These are phyloP conservation scores for Platygyra sinensis DNA, from an alignment of 64 coral and sea anemone genomes.

Conservation along the genomic window DNA sequence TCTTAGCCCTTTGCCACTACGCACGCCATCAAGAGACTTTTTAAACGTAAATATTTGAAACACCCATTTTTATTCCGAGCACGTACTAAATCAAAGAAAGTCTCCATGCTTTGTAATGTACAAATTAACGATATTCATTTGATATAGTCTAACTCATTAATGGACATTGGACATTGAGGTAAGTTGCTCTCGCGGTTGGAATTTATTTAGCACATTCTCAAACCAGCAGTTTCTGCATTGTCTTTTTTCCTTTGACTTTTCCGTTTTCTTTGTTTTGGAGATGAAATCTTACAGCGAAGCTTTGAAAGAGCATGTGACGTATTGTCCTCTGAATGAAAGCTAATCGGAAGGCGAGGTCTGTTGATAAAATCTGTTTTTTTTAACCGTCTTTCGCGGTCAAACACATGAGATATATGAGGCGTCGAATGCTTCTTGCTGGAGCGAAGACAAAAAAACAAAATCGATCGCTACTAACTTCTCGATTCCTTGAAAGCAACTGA, in stretches of 20 bases:
- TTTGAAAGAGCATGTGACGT: conserved; percentile 5
- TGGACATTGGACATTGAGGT: background rate
- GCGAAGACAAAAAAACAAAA: background rate
- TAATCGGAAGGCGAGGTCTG: background rate
- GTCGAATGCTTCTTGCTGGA: background rate
- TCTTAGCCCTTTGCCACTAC: too few species aligned
- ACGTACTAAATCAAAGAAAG: too few species aligned
- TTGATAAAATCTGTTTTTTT: background rate
- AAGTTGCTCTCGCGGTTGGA: background rate
- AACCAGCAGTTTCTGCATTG: conserved; percentile 6
- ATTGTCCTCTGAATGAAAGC: conserved; percentile 2
- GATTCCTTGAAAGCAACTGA: background rate
- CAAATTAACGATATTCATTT: background rate
- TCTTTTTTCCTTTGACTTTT: background rate
- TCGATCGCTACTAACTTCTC: background rate
- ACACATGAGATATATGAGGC: background rate
- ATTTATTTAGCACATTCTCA: conserved; percentile 15
- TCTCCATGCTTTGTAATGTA: background rate
- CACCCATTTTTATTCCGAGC: too few species aligned
- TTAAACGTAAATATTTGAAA: too few species aligned
- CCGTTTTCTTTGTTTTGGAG: conserved; percentile 11
- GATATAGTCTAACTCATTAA: background rate
- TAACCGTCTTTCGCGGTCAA: background rate
- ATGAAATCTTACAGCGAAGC: background rate
- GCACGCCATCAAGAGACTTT: too few species aligned